Conservation (phyloP, 2,113 vertebrate genomes). For the Sphaerodactylus townsendi region DNA sequence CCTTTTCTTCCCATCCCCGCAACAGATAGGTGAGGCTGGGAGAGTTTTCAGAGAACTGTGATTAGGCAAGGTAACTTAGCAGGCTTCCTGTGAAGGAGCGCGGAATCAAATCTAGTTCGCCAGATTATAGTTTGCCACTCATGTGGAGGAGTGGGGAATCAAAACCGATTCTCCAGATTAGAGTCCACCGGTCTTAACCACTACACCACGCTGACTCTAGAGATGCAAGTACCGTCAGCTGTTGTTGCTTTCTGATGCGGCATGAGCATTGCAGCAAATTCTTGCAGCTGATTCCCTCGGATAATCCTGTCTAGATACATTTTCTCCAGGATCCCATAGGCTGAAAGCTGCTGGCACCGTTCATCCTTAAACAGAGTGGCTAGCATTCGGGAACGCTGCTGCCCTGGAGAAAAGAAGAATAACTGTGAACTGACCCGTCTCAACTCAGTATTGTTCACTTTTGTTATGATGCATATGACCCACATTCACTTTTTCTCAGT, state of each 20-base stretch:
- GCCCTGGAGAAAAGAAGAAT: constrained; percentile 75
- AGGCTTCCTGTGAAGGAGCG: too few species aligned
- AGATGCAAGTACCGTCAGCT: constrained; percentile 87
- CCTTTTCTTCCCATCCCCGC: too few species aligned
- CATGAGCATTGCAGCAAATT: constrained; percentile 98
- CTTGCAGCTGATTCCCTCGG: constrained; percentile 95
- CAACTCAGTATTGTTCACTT: neutral
- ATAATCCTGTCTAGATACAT: constrained; percentile 99
- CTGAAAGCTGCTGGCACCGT: constrained; percentile 96
- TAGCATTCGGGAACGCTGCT: constrained; percentile 97
- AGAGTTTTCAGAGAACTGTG: too few species aligned
- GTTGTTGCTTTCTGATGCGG: constrained; percentile 98
- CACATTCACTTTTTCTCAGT: neutral
- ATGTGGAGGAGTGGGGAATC: too few species aligned
- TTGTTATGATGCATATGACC: neutral
- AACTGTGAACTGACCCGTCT: neutral
- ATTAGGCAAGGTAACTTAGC: too few species aligned
- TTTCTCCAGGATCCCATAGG: constrained; percentile 97
- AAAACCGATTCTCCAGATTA: too few species aligned
- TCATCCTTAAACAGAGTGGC: constrained; percentile 98
- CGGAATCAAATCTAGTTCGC: too few species aligned
- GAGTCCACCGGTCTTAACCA: too few species aligned
- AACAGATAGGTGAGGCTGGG: too few species aligned
- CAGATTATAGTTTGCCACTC: too few species aligned
- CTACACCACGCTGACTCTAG: too few species aligned